Evolutionary conservation across 2,888 invertebrate genomes (phyloP).

Genomic region (Minunthozetes semirufus): DNA sequence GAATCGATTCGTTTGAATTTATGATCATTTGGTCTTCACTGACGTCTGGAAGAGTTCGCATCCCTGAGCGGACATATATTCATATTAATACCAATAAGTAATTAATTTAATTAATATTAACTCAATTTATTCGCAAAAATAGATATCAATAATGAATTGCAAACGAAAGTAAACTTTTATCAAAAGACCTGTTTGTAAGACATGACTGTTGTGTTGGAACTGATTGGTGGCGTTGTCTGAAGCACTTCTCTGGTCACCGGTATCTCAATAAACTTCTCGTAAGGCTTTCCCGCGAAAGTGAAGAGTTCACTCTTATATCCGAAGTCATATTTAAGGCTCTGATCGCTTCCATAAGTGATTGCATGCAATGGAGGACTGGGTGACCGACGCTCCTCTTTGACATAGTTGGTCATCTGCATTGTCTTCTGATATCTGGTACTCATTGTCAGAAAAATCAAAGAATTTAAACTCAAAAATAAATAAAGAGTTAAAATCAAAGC

Average conservation of each 20-base stretch:
- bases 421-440: conserved; percentile 3
- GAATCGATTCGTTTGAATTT: no score
- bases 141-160: not conserved
- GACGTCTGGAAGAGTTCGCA: no score
- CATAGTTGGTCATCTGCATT: not conserved
- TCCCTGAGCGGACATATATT: no score
- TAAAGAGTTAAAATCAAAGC: no score
- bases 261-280: not conserved
- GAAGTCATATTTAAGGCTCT: not conserved
- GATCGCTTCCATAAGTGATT: not conserved
- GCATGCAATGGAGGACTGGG: not conserved
- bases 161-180: not conserved
- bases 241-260: conserved; percentile 9
- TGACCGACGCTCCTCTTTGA: not conserved
- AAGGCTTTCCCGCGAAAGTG: not conserved
- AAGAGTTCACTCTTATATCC: not conserved
- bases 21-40: no score
- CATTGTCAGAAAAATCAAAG: not conserved
- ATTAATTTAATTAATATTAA: no score
- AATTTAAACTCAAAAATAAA: not conserved
- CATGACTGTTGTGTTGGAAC: conserved; percentile 16
- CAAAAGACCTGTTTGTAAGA: conserved; percentile 8
- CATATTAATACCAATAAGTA: no score
- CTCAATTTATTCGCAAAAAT: no score
- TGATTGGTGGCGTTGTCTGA: not conserved